phyloP scores from a whole-genome alignment of 1,140 invertebrate genomes.

The Tribolium madens region DNA sequence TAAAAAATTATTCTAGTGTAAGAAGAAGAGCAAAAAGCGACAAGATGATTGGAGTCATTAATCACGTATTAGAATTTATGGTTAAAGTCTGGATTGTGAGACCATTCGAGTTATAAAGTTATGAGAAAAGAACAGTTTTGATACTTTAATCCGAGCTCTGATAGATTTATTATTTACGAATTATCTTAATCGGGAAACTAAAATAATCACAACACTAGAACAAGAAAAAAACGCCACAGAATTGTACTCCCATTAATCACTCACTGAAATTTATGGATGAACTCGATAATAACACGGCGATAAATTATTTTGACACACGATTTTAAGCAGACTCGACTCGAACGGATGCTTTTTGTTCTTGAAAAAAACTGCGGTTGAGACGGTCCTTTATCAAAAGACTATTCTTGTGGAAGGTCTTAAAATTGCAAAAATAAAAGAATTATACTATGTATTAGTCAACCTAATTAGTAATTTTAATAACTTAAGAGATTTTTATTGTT shows the following conservation, averaged over 20 bases:
- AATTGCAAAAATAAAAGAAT: no score
- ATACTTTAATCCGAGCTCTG: not conserved
- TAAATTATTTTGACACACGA: conserved; percentile 36
- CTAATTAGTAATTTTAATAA: conserved; percentile 1
- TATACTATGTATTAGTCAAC: no score
- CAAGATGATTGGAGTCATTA: not conserved
- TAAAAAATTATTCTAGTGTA: not conserved
- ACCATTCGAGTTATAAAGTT: not conserved
- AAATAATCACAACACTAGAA: conserved; percentile 3
- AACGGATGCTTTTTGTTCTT: not conserved
- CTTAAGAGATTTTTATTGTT: not conserved
- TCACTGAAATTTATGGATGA: conserved; percentile 24
- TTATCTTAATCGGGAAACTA: conserved; percentile 7
- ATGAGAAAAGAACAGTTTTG: not conserved
- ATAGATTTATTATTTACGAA: conserved; percentile 14
- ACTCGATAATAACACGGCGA: conserved; percentile 22
- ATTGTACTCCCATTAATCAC: conserved; percentile 14
- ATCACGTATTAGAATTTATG: conserved; percentile 8
- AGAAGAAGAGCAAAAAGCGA: conserved; percentile 23
- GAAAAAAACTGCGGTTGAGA: not conserved
- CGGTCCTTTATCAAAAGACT: no score
- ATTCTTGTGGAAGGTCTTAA: no score
- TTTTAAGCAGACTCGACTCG: not conserved
- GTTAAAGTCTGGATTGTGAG: not conserved
- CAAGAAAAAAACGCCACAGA: not conserved